Conservation (phyloP, 1,140 invertebrate genomes). For the Cephus cinctus region DNA sequence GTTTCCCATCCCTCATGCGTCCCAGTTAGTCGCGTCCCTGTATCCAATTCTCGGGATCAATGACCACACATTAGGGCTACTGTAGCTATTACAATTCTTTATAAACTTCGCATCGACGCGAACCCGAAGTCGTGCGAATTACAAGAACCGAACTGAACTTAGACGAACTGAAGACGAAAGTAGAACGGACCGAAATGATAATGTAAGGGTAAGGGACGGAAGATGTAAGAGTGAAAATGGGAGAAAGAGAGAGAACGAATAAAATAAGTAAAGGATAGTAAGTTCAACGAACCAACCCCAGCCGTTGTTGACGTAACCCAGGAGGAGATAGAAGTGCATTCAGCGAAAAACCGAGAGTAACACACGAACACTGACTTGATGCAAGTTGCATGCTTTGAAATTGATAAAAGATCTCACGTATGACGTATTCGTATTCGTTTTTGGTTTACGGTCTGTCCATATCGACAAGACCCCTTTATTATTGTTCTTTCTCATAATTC, state of each 20-base stretch:
- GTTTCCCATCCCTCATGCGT: no score
- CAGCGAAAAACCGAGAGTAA: constrained; percentile 23
- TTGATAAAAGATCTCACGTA: constrained; percentile 5
- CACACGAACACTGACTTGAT: constrained; percentile 45
- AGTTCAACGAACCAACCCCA: not conserved
- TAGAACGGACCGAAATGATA: not conserved
- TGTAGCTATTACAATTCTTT: no score
- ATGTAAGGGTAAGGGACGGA: not conserved
- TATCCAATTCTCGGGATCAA: no score
- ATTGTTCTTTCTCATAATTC: constrained; percentile 1
- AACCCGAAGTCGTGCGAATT: no score
- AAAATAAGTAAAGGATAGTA: not conserved
- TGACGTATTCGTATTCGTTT: not conserved
- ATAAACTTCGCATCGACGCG: no score
- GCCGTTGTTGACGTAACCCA: not conserved
- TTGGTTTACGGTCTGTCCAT: constrained; percentile 6
- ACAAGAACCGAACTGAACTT: no score
- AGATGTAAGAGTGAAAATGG: not conserved
- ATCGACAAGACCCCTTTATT: constrained; percentile 11
- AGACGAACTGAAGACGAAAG: no score
- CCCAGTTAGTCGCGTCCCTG: no score
- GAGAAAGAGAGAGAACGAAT: not conserved
- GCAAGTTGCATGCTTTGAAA: constrained; percentile 45
- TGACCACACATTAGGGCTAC: no score
- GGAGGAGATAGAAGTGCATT: not conserved